phyloP scores from a whole-genome alignment of 2,888 invertebrate genomes.

The Brachyptera risi region DNA sequence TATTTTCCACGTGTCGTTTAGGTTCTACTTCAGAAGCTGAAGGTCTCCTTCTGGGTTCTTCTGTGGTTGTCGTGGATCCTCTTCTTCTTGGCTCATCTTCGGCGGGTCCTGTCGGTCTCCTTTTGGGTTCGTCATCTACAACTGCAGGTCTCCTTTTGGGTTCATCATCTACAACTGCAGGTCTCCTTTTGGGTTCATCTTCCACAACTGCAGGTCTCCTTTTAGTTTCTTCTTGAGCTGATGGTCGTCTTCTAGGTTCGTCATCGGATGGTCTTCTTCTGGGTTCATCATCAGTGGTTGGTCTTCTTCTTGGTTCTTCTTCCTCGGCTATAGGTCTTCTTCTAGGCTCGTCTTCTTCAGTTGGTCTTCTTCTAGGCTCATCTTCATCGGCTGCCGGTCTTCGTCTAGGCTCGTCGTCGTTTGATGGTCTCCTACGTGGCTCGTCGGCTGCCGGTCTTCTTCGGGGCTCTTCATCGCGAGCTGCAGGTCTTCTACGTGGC shows the following conservation, averaged over 20 bases:
- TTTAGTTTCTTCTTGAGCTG: constrained; percentile 8
- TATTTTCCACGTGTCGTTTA: too few relatives aligned
- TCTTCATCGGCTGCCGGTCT: constrained; percentile 35
- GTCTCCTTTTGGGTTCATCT: constrained; percentile 29
- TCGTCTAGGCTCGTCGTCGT: constrained; percentile 30
- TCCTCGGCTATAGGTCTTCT: constrained; percentile 23
- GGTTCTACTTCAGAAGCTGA: constrained; percentile 31
- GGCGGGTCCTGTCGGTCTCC: constrained; percentile 30
- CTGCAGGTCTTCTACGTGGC: background rate
- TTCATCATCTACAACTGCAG: constrained; percentile 39
- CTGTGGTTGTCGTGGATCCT: constrained; percentile 23
- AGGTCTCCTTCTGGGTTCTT: constrained; percentile 12
- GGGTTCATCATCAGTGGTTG: constrained; percentile 41
- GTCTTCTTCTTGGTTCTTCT: constrained; percentile 34
- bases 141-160: constrained; percentile 37
- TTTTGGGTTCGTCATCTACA: constrained; percentile 41
- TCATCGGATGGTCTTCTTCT: constrained; percentile 24
- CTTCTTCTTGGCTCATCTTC: constrained; percentile 26
- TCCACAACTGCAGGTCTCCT: constrained; percentile 38
- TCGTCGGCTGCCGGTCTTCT: background rate
- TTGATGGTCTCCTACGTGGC: background rate
- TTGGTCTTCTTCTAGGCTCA: constrained; percentile 23
- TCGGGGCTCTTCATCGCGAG: background rate
- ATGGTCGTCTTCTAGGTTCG: constrained; percentile 35
- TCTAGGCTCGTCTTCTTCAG: constrained; percentile 39